Evolutionary conservation across 2,797 vertebrate species (phyloP).

Genomic region (Hafferia zeledoni): DNA sequence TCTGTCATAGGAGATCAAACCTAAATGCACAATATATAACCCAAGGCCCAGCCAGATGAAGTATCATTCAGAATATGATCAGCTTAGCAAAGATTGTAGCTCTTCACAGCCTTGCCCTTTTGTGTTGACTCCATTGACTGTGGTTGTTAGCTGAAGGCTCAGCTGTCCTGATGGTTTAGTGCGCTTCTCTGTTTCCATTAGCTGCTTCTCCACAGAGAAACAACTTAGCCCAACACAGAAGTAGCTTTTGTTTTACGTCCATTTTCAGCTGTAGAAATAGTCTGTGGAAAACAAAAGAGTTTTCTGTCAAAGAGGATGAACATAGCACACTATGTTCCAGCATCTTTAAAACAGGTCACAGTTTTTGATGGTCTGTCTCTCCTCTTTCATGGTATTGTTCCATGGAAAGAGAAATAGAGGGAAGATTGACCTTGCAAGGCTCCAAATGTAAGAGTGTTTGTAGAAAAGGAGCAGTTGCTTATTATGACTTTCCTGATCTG

Average conservation of each 20-base stretch:
- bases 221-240: neutral
- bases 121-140: neutral
- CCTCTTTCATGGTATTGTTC: neutral
- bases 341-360: neutral
- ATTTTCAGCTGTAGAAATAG: neutral
- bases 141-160: neutral
- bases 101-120: neutral
- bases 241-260: neutral
- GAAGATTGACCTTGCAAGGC: neutral
- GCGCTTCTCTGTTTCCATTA: neutral
- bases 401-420: neutral
- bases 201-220: neutral
- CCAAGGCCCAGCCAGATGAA: neutral
- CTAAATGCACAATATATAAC: neutral
- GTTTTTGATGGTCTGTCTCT: neutral
- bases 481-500: constrained; percentile 42
- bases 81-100: neutral
- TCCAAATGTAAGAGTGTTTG: constrained; percentile 47
- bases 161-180: neutral
- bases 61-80: neutral
- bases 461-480: constrained; percentile 57
- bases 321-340: neutral
- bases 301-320: neutral
- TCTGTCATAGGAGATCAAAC: neutral
- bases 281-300: neutral